Conservation (phyloP, 2,113 vertebrate genomes). For the Mastomys natalensis region DNA sequence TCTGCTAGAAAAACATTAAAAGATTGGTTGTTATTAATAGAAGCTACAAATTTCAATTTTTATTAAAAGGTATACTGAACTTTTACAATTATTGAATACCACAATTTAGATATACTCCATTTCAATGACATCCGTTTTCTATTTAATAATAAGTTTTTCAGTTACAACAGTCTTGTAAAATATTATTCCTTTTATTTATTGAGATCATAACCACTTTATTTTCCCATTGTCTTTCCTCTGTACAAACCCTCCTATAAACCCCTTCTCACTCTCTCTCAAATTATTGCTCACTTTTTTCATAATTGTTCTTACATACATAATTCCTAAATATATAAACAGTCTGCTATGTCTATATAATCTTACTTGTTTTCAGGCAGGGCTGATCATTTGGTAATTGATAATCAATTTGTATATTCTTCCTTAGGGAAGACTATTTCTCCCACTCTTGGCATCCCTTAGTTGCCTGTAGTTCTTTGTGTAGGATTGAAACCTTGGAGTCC, state of each 20-base stretch:
- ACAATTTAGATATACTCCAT: constrained; percentile 1
- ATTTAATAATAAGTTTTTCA: neutral
- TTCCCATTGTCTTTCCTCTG: neutral
- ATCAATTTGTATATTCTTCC: neutral
- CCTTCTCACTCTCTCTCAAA: neutral
- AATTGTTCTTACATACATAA: neutral
- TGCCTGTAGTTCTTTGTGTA: neutral
- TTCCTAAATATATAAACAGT: neutral
- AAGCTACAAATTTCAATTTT: constrained; percentile 1
- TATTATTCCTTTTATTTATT: neutral
- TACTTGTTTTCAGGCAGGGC: neutral
- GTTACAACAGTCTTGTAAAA: neutral
- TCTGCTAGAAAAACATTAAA: constrained; percentile 30
- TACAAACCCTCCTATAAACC: neutral
- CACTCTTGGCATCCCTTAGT: neutral
- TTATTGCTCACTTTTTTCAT: neutral
- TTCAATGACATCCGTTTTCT: neutral
- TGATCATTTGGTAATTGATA: neutral
- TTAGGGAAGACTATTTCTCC: neutral
- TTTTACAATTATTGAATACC: constrained; percentile 6
- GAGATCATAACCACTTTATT: neutral
- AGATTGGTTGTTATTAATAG: neutral
- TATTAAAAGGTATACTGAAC: neutral
- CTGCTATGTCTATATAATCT: neutral
- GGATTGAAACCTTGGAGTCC: neutral